phyloP scores from a whole-genome alignment of 92 coral and sea anemone species.

The Zoanthus sansibaricus region DNA sequence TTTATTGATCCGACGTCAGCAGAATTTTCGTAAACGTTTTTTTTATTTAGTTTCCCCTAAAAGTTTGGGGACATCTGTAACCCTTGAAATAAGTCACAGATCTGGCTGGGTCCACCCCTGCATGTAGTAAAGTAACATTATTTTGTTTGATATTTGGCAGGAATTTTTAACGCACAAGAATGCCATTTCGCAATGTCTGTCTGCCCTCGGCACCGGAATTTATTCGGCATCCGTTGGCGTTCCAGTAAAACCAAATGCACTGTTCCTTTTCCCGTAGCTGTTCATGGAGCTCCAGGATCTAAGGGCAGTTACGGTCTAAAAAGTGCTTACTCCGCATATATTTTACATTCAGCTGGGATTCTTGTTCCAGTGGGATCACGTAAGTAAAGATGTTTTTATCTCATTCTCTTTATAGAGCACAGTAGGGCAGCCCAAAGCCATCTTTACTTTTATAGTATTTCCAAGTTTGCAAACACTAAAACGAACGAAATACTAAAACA shows the following conservation, averaged over 20 bases:
- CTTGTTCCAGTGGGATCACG: constrained; percentile 55
- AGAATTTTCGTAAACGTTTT: too few species aligned
- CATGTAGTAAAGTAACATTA: neutral
- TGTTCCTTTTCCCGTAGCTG: constrained; percentile 19
- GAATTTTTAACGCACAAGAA: constrained; percentile 39
- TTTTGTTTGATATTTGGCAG: constrained; percentile 10
- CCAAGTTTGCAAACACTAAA: too few species aligned
- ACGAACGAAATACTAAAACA: too few species aligned
- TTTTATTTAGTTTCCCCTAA: too few species aligned
- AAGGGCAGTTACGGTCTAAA: constrained; percentile 50
- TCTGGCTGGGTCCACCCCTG: too few species aligned
- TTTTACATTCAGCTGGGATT: constrained; percentile 27
- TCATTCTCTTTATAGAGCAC: neutral
- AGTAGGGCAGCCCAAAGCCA: too few species aligned
- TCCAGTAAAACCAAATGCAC: constrained; percentile 35
- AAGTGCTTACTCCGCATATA: constrained; percentile 47
- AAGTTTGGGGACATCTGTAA: too few species aligned
- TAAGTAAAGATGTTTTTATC: constrained; percentile 19
- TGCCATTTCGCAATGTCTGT: constrained; percentile 38
- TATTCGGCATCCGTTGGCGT: constrained; percentile 48
- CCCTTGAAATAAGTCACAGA: too few species aligned
- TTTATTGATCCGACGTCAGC: too few species aligned
- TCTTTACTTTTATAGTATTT: too few species aligned
- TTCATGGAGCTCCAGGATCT: constrained; percentile 21
- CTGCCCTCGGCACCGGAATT: constrained; percentile 50